A percentile compares a stretch with the other conserved stretches of the same genome.
Conservation (phyloP, 2,888 invertebrate species). For the Drosophila paranaensis region DNA sequence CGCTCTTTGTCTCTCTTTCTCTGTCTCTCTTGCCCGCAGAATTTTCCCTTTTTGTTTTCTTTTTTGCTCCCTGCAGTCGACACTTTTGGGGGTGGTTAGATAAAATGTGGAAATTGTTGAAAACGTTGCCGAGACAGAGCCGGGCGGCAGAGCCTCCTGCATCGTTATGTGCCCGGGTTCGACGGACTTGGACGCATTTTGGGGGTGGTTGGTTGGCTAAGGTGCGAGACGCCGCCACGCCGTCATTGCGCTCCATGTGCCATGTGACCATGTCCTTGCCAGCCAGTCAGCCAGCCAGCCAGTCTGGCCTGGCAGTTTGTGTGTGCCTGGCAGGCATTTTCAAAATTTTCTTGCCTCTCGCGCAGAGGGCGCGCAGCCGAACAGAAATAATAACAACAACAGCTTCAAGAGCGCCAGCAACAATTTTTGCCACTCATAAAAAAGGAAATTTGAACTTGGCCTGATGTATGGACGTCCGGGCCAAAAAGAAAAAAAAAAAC, state of each 20-base stretch:
- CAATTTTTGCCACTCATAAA: slow-evolving; percentile 77
- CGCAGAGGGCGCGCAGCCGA: slow-evolving; percentile 36
- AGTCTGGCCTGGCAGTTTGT: slow-evolving; percentile 53
- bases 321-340: slow-evolving; percentile 69
- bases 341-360: slow-evolving; percentile 49
- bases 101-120: slow-evolving; percentile 82
- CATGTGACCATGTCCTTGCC: slow-evolving; percentile 70
- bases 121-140: slow-evolving; percentile 60
- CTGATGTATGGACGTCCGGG: slow-evolving; percentile 72
- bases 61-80: slow-evolving; percentile 61
- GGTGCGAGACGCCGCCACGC: slow-evolving; percentile 60
- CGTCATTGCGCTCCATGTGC: slow-evolving; percentile 45
- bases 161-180: slow-evolving; percentile 79
- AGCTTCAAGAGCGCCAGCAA: slow-evolving; percentile 49
- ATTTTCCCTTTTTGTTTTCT: slow-evolving; percentile 66
- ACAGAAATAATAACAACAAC: slow-evolving; percentile 60
- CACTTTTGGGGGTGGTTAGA: slow-evolving; percentile 79
- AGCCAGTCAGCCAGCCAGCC: slow-evolving; percentile 6
- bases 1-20: background rate
- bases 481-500: slow-evolving; percentile 4
- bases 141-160: slow-evolving; percentile 61
- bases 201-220: slow-evolving; percentile 75
- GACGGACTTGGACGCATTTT: slow-evolving; percentile 73
- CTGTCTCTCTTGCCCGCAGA: slow-evolving; percentile 36
- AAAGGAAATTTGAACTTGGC: slow-evolving; percentile 81